Conservation (phyloP, 2,113 vertebrate species). For the Corythornis vintsioides region DNA sequence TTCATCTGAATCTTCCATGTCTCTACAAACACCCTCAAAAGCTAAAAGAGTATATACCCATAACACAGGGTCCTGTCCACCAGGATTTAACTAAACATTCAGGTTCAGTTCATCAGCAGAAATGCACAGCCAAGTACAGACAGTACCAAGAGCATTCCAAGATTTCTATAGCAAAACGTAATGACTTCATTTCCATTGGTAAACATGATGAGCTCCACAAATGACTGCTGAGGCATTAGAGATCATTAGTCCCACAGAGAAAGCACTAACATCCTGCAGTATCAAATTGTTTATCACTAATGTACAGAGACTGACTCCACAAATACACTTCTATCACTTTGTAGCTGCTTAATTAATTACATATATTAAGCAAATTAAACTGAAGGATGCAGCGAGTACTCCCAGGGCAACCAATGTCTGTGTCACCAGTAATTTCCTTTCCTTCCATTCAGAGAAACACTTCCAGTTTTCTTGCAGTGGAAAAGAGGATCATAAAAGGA, state of each 20-base stretch:
- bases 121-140: not conserved
- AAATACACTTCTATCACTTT: conserved; percentile 46
- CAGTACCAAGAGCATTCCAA: not conserved
- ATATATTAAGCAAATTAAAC: conserved; percentile 49
- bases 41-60: not conserved
- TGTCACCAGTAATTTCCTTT: not conserved
- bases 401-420: not conserved
- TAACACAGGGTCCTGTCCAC: not conserved
- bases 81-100: not conserved
- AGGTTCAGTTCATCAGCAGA: not conserved
- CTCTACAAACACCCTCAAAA: not conserved
- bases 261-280: not conserved
- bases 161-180: not conserved
- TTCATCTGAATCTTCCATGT: not conserved
- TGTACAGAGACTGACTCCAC: conserved; percentile 23
- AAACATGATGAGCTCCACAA: conserved; percentile 24
- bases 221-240: not conserved
- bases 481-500: not conserved
- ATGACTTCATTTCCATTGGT: conserved; percentile 25
- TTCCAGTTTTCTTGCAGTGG: not conserved
- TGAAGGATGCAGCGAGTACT: not conserved
- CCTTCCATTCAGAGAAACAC: not conserved
- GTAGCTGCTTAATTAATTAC: conserved; percentile 50
- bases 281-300: conserved; percentile 34
- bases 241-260: conserved; percentile 14